Evolutionary conservation across 2,888 invertebrate species (phyloP).

Genomic region (Coremacera marginata): DNA sequence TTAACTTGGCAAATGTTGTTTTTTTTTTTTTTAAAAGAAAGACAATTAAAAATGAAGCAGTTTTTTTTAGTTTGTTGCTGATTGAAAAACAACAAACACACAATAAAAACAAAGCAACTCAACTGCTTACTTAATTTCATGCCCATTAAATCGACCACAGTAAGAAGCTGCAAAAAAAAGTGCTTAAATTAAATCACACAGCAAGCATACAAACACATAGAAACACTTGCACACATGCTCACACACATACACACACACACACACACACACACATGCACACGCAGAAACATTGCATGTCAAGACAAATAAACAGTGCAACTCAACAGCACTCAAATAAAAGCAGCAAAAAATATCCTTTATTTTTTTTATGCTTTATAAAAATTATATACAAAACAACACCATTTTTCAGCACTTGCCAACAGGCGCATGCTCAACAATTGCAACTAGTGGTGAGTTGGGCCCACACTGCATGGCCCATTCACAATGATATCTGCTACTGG

Average conservation of each 20-base stretch:
- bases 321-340: no score
- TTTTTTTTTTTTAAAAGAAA: background rate
- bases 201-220: slow-evolving; percentile 12
- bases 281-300: background rate
- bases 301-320: background rate
- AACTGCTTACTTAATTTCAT: slow-evolving; percentile 6
- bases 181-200: slow-evolving; percentile 30
- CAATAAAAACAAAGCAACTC: background rate
- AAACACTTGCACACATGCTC: background rate
- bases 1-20: background rate
- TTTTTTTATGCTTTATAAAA: no score
- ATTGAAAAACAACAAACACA: background rate
- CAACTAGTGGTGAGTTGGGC: background rate
- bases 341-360: no score
- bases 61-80: background rate
- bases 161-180: background rate
- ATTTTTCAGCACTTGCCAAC: background rate
- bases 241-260: background rate
- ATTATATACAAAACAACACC: background rate
- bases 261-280: background rate
- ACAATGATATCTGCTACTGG: slow-evolving; percentile 3
- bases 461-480: slow-evolving; percentile 18
- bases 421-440: slow-evolving; percentile 13
- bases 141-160: slow-evolving; percentile 14
- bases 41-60: background rate